These are phyloP conservation scores for Danio aesculapii DNA, from an alignment of 2,797 vertebrate species.

Conservation along the genomic window DNA sequence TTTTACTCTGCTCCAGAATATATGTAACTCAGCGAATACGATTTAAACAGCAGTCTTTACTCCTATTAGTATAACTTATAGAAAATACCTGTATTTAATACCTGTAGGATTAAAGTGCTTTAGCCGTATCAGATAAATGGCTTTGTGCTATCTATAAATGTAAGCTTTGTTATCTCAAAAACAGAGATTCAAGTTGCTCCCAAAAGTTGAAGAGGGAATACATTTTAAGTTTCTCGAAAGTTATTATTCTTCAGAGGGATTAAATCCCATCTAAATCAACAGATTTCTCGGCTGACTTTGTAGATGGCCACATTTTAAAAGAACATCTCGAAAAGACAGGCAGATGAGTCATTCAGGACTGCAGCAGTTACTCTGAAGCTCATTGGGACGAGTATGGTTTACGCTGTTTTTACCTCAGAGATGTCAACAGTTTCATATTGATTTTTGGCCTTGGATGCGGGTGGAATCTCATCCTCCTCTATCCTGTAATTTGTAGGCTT, in stretches of 20 bases:
- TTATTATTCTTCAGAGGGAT: background rate
- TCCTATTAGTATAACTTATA: too few species aligned
- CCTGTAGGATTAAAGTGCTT: background rate
- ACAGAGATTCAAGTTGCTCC: background rate
- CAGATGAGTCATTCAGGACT: background rate
- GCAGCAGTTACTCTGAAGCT: background rate
- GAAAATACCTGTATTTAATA: too few species aligned
- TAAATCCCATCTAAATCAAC: background rate
- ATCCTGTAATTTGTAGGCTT: background rate
- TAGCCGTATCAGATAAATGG: background rate
- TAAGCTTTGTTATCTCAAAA: background rate
- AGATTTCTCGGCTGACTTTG: background rate
- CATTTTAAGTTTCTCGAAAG: background rate
- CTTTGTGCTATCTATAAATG: background rate
- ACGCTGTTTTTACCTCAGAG: background rate
- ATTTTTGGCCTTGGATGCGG: background rate
- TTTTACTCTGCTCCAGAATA: too few species aligned
- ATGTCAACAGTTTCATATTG: background rate
- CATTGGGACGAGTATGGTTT: background rate
- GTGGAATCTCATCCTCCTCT: background rate
- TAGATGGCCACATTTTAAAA: background rate
- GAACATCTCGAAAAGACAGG: background rate
- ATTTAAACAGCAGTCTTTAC: too few species aligned
- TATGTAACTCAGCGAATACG: too few species aligned
- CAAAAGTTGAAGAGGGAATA: background rate